Evolutionary conservation across 1,140 invertebrate genomes (phyloP), one percentile per base, ranked within the genome.

Genomic region (Drosophila novamexicana): DNA sequence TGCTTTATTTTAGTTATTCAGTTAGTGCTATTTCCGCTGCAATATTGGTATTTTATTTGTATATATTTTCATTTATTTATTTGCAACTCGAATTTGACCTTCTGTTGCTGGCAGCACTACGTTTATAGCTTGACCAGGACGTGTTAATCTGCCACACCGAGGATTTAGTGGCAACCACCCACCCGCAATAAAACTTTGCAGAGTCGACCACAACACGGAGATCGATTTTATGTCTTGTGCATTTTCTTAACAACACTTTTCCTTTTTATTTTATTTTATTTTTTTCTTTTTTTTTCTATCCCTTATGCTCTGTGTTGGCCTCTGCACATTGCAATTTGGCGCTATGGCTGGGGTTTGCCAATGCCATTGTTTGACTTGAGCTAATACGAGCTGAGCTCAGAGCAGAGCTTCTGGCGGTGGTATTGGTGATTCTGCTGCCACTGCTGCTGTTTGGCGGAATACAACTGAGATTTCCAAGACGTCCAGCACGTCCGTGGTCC

Each of bases 301-400:
- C n/a, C 36, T 47, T 53, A 32, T 29, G 10, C 45, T 61, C 58
- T 22, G 42, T 22, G 22, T 6, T 63, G 76, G 69, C 42, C 42
- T 53, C 66, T 77, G 81, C 81, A 84, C 81, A 70, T 78, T 86
- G 81, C 81, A 85, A 85, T 81, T 85, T 75, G 78, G 64, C 69
- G 73, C 66, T 79, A 68, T 63, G 83, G 34, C 78, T 70, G 70
- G 75, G 76, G 70, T 66, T 79, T 69, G 74, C 82, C 81, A 86
- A 81, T 85, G 81, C 82, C 82, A 85, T 85, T 85, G 82, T 85
- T 85, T 85, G 82, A 85, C 82, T 86, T 81, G 75, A 78, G 82
- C 82, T 85, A 86, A 85, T 85, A 85, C 78, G 82, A 86, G 81
- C 65, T 71, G 75, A 80, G 81, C 69, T 45, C 65, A 67, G 62